Evolutionary conservation across 2,113 vertebrate species (phyloP), one percentile per base, ranked within the genome.

Genomic region (Hystrix brachyura): DNA sequence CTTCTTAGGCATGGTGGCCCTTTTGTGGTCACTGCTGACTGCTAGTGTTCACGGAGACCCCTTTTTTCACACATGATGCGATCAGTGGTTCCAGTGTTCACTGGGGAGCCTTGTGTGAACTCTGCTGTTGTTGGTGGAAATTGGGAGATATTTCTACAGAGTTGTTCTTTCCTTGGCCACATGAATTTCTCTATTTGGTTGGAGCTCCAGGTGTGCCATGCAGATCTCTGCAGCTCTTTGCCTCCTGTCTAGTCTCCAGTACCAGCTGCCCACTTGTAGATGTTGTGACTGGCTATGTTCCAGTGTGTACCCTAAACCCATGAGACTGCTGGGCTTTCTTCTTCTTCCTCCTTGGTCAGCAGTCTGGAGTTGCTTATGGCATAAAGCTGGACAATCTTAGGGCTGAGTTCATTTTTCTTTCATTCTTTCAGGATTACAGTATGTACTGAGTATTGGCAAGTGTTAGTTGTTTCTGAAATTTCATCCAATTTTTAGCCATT

Each of bases 1-100:
- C 21, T 59, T n/a, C 14, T 3, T 1, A 71, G 8, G 34, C 0
- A 0, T 19, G 55, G 1, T 13, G 46, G 2, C 43, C 21, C 34
- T 38, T 55, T 4, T 7, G 65, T 10, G 2, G n/a, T 55, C 48
- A 8, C n/a, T 8, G 7, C 55, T 27, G 0, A 8, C 1, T 6
- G 34, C 18, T 0, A 29, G 48, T 14, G 1, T 53, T 82, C 57
- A 11, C 7, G 18, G 92, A 60, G n/a, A 34, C 10, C 34, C 11
- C n/a, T 10, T 19, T 2, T 0, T 59, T 48, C 27, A 19, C 9
- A 23, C 2, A 46, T 51, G 8, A 3, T 29, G 29, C 27, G 23
- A 38, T 74, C 57, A 14, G 29, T 34, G 18, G 21, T 34, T 51
- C 27, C 4, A 7, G 34, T 15, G 53, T 17, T 48, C 17, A 12